Conservation (phyloP, 2,113 vertebrate species). For the Athene noctua region DNA sequence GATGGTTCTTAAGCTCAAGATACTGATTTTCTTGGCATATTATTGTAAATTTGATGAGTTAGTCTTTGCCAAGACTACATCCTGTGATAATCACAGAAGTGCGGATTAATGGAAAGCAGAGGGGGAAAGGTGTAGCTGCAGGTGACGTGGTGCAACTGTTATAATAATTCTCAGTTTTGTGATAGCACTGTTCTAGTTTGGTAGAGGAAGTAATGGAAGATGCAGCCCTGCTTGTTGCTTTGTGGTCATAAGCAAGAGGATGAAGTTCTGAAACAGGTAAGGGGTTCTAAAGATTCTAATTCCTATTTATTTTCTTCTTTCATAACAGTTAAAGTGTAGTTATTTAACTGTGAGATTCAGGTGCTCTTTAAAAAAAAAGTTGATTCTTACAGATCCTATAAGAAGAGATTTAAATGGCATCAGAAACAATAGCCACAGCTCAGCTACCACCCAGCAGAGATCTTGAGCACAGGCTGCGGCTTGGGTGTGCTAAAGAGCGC, state of each 20-base stretch:
- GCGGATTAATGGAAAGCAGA: neutral
- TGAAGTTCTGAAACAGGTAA: neutral
- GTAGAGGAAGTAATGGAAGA: neutral
- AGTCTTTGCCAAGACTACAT: neutral
- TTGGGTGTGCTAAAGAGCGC: rapidly evolving
- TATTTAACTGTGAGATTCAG: neutral
- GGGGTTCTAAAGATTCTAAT: neutral
- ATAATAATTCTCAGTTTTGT: neutral
- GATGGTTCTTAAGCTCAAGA: neutral
- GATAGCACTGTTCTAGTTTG: neutral
- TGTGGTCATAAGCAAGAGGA: neutral
- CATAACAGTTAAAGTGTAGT: neutral
- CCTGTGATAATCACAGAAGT: neutral
- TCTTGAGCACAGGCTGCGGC: neutral
- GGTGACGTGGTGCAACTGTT: neutral
- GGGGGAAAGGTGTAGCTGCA: neutral
- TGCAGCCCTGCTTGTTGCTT: neutral
- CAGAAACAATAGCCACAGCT: neutral
- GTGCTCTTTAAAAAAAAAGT: neutral
- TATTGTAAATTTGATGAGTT: neutral
- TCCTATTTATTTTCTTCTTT: neutral
- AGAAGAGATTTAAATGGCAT: neutral
- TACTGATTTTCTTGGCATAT: neutral
- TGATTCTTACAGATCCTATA: neutral
- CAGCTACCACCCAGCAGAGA: rapidly evolving